These are phyloP conservation scores for Neria commutata DNA, from an alignment of 2,888 invertebrate genomes.

Conservation along the genomic window DNA sequence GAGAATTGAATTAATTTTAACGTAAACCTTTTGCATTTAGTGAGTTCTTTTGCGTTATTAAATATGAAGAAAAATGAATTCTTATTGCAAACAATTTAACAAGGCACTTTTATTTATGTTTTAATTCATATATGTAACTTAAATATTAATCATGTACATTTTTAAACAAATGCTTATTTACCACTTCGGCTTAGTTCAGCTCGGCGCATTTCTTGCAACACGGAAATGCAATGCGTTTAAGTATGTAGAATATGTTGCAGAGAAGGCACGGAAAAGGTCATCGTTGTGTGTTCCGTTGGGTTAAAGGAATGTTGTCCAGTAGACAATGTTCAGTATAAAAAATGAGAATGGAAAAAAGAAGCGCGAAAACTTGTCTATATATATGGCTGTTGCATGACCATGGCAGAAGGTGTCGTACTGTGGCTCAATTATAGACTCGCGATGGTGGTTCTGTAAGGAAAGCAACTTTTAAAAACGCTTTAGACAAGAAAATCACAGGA, in stretches of 20 bases:
- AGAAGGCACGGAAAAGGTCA: background rate
- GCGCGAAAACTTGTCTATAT: slow-evolving; percentile 85
- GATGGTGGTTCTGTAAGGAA: slow-evolving; percentile 61
- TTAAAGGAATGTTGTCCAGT: slow-evolving; percentile 84
- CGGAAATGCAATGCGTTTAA: slow-evolving; percentile 2
- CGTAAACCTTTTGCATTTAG: slow-evolving; percentile 50
- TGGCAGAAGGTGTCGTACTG: slow-evolving; percentile 87
- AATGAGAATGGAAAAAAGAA: slow-evolving; percentile 91
- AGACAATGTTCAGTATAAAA: slow-evolving; percentile 86
- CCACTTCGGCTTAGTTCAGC: slow-evolving; percentile 15
- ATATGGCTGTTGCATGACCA: slow-evolving; percentile 78
- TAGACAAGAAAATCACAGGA: too few relatives aligned
- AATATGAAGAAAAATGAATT: background rate
- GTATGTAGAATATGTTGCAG: slow-evolving; percentile 19
- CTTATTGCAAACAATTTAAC: slow-evolving; percentile 39
- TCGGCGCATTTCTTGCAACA: background rate
- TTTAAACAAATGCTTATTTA: slow-evolving; percentile 50
- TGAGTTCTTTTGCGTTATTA: slow-evolving; percentile 42
- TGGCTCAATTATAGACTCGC: slow-evolving; percentile 72
- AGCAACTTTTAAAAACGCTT: background rate
- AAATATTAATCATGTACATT: slow-evolving; percentile 41
- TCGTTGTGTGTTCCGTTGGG: too few relatives aligned
- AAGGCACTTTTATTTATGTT: slow-evolving; percentile 22
- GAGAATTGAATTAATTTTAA: slow-evolving; percentile 52
- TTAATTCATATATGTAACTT: background rate